These are phyloP conservation scores for Megalopta genalis DNA, from an alignment of 1,140 invertebrate species.

Conservation along the genomic window DNA sequence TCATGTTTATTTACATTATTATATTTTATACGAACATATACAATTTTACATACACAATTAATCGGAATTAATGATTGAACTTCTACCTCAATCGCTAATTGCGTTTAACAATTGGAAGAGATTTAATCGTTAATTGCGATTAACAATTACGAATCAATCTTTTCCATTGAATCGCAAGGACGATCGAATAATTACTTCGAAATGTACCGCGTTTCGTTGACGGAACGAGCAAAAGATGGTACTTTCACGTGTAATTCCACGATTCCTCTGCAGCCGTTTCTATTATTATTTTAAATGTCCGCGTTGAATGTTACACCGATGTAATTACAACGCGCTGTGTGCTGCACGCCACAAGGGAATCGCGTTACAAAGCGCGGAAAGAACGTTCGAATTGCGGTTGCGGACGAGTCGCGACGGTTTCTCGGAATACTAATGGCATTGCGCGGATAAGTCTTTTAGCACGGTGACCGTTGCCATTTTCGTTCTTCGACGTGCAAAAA, in stretches of 20 bases:
- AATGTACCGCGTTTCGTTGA: background rate
- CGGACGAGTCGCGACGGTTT: background rate
- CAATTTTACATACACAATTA: no score
- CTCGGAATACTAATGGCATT: background rate
- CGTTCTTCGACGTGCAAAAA: no score
- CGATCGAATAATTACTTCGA: background rate
- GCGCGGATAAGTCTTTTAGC: background rate
- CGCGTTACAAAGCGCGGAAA: background rate
- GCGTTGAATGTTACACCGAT: background rate
- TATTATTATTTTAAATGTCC: background rate
- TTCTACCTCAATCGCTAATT: no score
- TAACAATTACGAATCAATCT: no score
- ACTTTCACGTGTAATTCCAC: background rate
- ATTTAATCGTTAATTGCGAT: no score
- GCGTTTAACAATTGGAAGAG: no score
- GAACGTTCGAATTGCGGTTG: background rate
- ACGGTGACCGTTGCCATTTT: no score
- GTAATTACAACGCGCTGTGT: background rate
- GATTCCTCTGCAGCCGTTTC: background rate
- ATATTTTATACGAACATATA: no score
- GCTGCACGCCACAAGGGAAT: background rate
- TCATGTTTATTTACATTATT: no score
- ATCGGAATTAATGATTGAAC: no score
- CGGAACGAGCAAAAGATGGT: background rate
- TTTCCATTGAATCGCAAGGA: background rate